These are phyloP conservation scores for Eonycteris spelaea DNA, from an alignment of 2,113 vertebrate genomes.

Conservation along the genomic window DNA sequence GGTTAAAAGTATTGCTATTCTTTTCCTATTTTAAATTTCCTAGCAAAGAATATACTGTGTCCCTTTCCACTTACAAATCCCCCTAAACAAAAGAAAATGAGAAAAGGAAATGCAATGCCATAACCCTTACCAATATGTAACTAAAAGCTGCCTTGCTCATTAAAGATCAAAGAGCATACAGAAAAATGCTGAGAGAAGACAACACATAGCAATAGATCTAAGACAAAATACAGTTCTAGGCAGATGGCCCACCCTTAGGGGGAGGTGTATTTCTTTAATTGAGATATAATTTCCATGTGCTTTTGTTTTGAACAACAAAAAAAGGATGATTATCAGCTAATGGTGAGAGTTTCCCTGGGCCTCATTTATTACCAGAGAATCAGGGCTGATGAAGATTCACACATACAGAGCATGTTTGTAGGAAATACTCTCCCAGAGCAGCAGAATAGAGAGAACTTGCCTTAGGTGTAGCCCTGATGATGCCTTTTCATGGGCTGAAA, in stretches of 20 bases:
- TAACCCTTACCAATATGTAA: not conserved
- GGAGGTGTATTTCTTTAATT: not conserved
- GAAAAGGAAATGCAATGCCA: not conserved
- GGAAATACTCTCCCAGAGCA: not conserved
- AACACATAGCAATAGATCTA: not conserved
- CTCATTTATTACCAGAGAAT: not conserved
- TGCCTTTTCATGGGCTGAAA: not conserved
- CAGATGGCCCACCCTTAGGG: not conserved
- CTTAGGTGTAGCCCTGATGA: not conserved
- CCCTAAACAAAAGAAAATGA: not conserved
- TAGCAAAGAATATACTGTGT: not conserved
- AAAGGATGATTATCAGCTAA: not conserved
- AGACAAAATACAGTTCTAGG: not conserved
- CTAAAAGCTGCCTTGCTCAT: not conserved
- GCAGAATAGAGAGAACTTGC: not conserved
- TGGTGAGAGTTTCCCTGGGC: not conserved
- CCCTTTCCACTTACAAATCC: not conserved
- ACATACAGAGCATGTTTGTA: not conserved
- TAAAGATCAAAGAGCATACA: not conserved
- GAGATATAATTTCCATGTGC: not conserved
- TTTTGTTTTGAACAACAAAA: not conserved
- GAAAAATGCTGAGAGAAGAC: not conserved
- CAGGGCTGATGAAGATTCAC: not conserved
- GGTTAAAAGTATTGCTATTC: not conserved
- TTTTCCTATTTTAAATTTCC: not conserved